Evolutionary conservation across 2,113 vertebrate genomes (phyloP).

Genomic region (Neodontobutis hainanensis): DNA sequence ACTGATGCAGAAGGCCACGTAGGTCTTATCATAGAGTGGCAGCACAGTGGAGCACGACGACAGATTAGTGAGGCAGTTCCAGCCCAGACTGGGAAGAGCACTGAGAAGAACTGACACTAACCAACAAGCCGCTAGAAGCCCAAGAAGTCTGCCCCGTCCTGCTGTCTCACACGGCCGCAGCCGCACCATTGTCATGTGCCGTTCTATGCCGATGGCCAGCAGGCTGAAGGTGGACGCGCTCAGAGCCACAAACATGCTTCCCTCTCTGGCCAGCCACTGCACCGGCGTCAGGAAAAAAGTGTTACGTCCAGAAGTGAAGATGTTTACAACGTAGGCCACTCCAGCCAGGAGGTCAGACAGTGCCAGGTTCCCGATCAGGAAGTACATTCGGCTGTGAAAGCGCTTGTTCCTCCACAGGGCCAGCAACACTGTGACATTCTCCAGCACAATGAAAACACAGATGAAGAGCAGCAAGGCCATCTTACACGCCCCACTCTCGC

Average conservation of each 20-base stretch:
- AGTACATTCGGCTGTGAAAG: constrained; percentile 82
- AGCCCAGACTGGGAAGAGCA: constrained; percentile 78
- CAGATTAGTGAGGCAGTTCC: constrained; percentile 77
- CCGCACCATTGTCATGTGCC: constrained; percentile 83
- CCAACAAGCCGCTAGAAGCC: constrained; percentile 80
- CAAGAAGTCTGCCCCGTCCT: constrained; percentile 72
- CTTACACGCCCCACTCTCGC: constrained; percentile 59
- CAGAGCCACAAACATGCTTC: constrained; percentile 82
- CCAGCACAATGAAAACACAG: constrained; percentile 78
- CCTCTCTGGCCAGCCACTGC: constrained; percentile 81
- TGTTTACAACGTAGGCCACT: constrained; percentile 80
- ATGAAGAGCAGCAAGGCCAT: constrained; percentile 73
- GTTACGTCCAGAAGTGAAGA: constrained; percentile 74
- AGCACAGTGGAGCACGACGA: constrained; percentile 79
- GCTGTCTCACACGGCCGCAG: constrained; percentile 77
- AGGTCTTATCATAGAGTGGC: constrained; percentile 80
- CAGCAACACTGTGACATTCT: constrained; percentile 79
- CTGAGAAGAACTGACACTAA: constrained; percentile 77
- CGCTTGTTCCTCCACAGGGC: constrained; percentile 80
- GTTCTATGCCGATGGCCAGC: constrained; percentile 80
- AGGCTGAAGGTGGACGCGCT: constrained; percentile 83
- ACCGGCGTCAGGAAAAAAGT: constrained; percentile 75
- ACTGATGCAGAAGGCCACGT: constrained; percentile 81
- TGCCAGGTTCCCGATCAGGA: constrained; percentile 81
- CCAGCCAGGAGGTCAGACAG: constrained; percentile 81